Evolutionary conservation across 2,888 invertebrate species (phyloP).

Genomic region (Eurois occulta): DNA sequence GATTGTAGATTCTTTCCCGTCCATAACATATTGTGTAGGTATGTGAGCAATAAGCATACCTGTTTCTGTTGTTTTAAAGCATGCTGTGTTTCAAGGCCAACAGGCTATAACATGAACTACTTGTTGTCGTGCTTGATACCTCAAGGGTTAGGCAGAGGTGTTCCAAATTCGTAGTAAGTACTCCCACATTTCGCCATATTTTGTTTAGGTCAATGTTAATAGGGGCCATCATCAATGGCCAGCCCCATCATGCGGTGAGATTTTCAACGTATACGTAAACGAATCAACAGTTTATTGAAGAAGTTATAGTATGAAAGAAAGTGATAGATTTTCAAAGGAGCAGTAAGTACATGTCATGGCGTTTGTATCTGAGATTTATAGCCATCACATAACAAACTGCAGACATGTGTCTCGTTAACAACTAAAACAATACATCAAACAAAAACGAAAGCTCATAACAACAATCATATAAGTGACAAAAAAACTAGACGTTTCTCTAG

Average conservation of each 20-base stretch:
- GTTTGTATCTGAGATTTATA: background rate
- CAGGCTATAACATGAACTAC: too few relatives aligned
- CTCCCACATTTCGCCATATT: too few relatives aligned
- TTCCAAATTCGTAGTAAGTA: too few relatives aligned
- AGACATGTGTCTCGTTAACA: conserved; percentile 11
- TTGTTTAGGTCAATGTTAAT: too few relatives aligned
- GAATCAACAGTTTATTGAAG: background rate
- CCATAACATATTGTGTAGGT: too few relatives aligned
- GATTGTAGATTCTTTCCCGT: too few relatives aligned
- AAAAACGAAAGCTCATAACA: conserved; percentile 46
- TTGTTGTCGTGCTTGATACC: too few relatives aligned
- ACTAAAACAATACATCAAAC: conserved; percentile 44
- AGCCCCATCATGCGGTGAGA: background rate
- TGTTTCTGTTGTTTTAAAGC: too few relatives aligned
- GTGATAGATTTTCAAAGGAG: background rate
- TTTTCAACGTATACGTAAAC: background rate
- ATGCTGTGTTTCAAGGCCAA: too few relatives aligned
- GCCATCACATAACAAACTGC: conserved; percentile 7
- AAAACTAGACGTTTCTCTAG: conserved; percentile 29
- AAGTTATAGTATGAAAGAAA: background rate
- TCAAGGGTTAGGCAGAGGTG: too few relatives aligned
- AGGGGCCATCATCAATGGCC: background rate
- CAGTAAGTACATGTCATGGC: too few relatives aligned
- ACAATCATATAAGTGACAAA: conserved; percentile 13
- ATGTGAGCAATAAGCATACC: too few relatives aligned